Conservation (phyloP, 2,797 vertebrate genomes). For the Hephaestus fuliginosus region DNA sequence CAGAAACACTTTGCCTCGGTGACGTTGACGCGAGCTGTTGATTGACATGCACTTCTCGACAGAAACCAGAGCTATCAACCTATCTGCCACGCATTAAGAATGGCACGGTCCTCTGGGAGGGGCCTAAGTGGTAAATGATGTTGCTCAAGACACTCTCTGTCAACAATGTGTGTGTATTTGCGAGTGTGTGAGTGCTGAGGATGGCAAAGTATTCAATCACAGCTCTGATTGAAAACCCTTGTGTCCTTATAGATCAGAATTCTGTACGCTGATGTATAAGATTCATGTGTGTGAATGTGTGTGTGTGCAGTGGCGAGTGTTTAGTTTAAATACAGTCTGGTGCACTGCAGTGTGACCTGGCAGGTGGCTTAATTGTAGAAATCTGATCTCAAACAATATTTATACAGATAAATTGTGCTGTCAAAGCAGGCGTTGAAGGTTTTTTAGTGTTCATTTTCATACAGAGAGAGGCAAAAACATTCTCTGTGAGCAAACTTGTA, state of each 20-base stretch:
- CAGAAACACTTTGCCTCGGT: conserved; percentile 91
- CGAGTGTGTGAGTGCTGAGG: conserved; percentile 80
- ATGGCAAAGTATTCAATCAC: conserved; percentile 85
- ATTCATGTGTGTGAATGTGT: conserved; percentile 17
- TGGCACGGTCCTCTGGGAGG: conserved; percentile 84
- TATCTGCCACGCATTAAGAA: conserved; percentile 84
- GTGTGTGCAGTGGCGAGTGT: conserved; percentile 19
- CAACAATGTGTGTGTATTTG: conserved; percentile 80
- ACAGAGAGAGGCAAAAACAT: conserved; percentile 32
- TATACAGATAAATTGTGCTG: conserved; percentile 33
- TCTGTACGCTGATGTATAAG: conserved; percentile 57
- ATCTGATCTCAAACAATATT: conserved; percentile 42
- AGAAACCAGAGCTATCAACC: conserved; percentile 86
- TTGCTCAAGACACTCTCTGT: conserved; percentile 84
- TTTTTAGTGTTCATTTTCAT: conserved; percentile 31
- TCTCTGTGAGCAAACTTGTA: conserved; percentile 25
- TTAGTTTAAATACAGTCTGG: conserved; percentile 26
- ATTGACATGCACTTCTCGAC: conserved; percentile 88
- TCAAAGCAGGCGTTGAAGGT: conserved; percentile 27
- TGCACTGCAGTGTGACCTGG: conserved; percentile 8
- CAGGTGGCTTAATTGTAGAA: conserved; percentile 34
- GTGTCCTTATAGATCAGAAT: conserved; percentile 80
- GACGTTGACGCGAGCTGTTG: conserved; percentile 87
- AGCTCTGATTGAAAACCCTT: conserved; percentile 79
- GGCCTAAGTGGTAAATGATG: conserved; percentile 88